phyloP scores from a whole-genome alignment of 1,140 invertebrate species.

The Sitobion miscanthi region DNA sequence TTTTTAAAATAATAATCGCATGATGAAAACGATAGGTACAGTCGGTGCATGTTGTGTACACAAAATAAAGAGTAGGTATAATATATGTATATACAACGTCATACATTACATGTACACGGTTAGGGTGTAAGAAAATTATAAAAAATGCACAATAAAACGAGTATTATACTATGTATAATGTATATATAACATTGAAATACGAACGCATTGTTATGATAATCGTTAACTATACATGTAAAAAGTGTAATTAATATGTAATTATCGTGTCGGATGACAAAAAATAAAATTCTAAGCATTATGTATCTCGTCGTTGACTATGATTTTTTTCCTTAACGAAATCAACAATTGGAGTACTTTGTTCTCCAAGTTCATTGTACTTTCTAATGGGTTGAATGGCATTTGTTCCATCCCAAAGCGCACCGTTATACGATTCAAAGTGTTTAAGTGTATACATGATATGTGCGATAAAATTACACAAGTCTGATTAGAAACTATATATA shows the following conservation, averaged over 20 bases:
- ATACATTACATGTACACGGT: neutral
- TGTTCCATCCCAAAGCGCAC: neutral
- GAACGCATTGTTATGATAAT: slow-evolving; percentile 1
- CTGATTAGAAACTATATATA: neutral
- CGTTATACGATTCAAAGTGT: neutral
- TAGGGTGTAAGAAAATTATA: neutral
- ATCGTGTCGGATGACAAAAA: neutral
- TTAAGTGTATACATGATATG: neutral
- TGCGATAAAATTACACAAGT: neutral
- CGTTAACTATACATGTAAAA: neutral
- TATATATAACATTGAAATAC: neutral
- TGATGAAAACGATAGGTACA: too few species aligned
- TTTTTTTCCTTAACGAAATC: neutral
- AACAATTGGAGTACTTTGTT: neutral
- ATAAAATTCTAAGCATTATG: slow-evolving; percentile 3
- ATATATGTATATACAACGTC: neutral
- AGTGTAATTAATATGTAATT: slow-evolving; percentile 18
- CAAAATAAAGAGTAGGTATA: neutral
- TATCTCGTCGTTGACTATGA: neutral
- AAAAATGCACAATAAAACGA: neutral
- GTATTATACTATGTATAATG: neutral
- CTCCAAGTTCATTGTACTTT: neutral
- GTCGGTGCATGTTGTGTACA: neutral
- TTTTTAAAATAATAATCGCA: neutral
- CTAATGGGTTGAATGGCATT: neutral